Evolutionary conservation across 2,113 vertebrate species (phyloP), one percentile per base, ranked within the genome.

Genomic region (Tragelaphus scriptus): DNA sequence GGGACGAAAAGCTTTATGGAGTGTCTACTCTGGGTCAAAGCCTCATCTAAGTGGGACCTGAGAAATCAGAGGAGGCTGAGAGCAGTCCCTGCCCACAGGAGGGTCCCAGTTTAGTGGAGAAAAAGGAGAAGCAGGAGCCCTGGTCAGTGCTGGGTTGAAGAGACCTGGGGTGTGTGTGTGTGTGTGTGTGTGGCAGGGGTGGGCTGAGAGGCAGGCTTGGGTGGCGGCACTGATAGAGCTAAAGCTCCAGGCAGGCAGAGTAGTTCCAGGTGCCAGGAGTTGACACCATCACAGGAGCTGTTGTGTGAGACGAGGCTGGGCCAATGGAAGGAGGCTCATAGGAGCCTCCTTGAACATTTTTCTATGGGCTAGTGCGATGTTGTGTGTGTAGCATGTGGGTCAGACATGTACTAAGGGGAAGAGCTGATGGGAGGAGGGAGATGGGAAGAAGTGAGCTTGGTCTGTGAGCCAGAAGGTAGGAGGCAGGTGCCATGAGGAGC

Each of bases 201-300:
- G 40, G 25, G 4, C 30, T 61, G n/a, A 0, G 23, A 53, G 10
- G 21, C 51, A 30, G n/a, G 47, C 2, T 14, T 2, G 13, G 28
- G 5, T 21, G n/a, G 0, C 1, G 21, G 2, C 0, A 15, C 2
- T 2, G 6, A 21, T 0, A 1, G 17, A 53, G 0, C 7, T 2
- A 16, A 15, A 21, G 14, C 47, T 51, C 36, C 13, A 17, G 19
- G 12, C 40, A 30, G 3, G 7, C 16, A 53, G 14, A 16, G 6
- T 2, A 12, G 4, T 0, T 13, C 7, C 6, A 0, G 6, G 75
- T 2, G 2, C 19, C 47, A 40, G 12, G 23, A 81, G 21, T 0
- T 55, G 13, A 68, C 1, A 14, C 6, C 7, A 4, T 19, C 5
- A 0, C 16, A 5, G 21, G 25, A 19, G 14, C 11, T 15, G 16